A percentile compares a stretch with the other conserved stretches of the same genome.
These are phyloP conservation scores for Falcaria lacertinaria DNA, from an alignment of 2,888 invertebrate genomes.

Conservation along the genomic window DNA sequence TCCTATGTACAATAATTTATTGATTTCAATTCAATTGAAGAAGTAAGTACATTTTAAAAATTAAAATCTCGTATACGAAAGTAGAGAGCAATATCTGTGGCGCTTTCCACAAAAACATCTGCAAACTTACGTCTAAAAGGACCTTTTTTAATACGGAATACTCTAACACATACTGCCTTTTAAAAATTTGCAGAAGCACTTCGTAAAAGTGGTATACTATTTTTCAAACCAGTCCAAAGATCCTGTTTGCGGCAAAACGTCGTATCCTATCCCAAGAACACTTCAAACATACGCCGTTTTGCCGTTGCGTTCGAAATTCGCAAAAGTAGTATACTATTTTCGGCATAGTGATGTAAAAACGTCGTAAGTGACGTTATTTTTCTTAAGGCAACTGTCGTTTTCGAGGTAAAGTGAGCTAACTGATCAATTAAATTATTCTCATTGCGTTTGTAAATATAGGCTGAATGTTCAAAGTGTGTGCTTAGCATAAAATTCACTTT, in stretches of 20 bases:
- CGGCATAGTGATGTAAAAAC: constrained; percentile 18
- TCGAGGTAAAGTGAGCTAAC: not conserved
- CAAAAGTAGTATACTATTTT: constrained; percentile 37
- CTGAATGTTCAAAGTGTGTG: constrained; percentile 11
- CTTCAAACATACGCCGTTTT: constrained; percentile 6
- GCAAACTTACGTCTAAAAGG: not conserved
- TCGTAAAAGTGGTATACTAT: constrained; percentile 64
- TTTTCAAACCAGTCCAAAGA: constrained; percentile 27
- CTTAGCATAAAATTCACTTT: constrained; percentile 1
- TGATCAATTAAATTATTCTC: not conserved
- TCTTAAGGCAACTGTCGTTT: not conserved
- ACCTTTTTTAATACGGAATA: not conserved
- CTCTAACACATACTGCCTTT: not conserved
- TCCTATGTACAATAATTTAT: too few species aligned
- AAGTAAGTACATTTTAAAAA: not conserved
- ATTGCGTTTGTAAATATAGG: not conserved
- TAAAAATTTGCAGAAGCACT: constrained; percentile 28
- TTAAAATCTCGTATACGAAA: constrained; percentile 1
- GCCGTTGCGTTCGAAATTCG: constrained; percentile 6
- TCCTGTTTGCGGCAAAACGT: constrained; percentile 3
- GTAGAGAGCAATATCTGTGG: not conserved
- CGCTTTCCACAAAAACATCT: not conserved
- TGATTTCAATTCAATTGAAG: not conserved
- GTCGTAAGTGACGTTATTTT: constrained; percentile 24
- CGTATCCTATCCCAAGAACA: constrained; percentile 2